phyloP scores from a whole-genome alignment of 2,113 vertebrate genomes.

The Heterochromis multidens region DNA sequence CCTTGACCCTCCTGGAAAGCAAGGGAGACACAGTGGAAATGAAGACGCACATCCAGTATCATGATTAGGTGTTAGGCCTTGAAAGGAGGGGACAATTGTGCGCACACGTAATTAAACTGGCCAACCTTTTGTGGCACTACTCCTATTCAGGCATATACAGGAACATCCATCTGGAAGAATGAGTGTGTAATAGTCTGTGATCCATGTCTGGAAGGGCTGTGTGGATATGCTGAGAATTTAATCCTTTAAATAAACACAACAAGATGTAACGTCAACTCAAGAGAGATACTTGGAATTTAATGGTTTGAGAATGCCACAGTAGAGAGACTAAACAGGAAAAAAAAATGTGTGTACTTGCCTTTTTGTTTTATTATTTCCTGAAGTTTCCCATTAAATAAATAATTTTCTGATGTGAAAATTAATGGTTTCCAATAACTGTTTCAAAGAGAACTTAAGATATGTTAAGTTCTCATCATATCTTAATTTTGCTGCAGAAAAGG shows the following conservation, averaged over 20 bases:
- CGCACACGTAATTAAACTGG: slow-evolving; percentile 60
- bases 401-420: neutral
- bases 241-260: slow-evolving; percentile 59
- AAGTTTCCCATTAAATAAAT: neutral
- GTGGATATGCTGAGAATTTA: slow-evolving; percentile 33
- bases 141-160: slow-evolving; percentile 27
- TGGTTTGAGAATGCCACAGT: slow-evolving; percentile 9
- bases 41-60: slow-evolving; percentile 55
- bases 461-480: neutral
- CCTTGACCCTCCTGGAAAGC: slow-evolving; percentile 61
- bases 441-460: neutral
- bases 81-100: slow-evolving; percentile 65
- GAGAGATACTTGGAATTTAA: slow-evolving; percentile 3
- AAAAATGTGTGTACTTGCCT: neutral
- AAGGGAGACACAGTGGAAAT: slow-evolving; percentile 63
- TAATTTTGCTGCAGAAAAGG: neutral
- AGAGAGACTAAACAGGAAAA: neutral
- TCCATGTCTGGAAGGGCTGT: slow-evolving; percentile 45
- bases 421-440: neutral
- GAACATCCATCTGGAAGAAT: slow-evolving; percentile 56
- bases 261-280: slow-evolving; percentile 43
- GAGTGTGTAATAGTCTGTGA: slow-evolving; percentile 60
- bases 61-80: slow-evolving; percentile 54
- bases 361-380: neutral
- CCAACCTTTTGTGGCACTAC: slow-evolving; percentile 64